Conservation (phyloP, 2,113 vertebrate species). For the Nansenia antarctica region DNA sequence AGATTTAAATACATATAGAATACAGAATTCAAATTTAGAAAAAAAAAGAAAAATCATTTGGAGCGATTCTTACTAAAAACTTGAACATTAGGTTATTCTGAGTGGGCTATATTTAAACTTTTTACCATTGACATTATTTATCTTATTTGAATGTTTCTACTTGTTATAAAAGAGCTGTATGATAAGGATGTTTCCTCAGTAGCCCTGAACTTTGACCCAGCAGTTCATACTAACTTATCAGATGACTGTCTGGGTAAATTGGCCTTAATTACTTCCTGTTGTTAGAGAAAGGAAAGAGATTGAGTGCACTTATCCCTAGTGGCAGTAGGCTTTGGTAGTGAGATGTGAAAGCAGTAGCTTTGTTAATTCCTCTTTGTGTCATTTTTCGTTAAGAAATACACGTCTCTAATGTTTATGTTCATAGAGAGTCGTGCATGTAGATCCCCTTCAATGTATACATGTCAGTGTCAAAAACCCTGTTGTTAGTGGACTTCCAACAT, state of each 20-base stretch:
- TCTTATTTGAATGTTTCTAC: no score
- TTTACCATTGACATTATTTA: neutral
- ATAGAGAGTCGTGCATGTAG: neutral
- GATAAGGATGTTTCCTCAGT: slow-evolving; percentile 73
- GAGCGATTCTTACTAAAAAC: no score
- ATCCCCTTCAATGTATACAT: neutral
- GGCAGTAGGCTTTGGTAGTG: slow-evolving; percentile 22
- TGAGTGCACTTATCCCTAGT: slow-evolving; percentile 30
- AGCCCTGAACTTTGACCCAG: slow-evolving; percentile 77
- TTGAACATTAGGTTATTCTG: no score
- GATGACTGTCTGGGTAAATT: slow-evolving; percentile 87
- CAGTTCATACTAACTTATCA: slow-evolving; percentile 78
- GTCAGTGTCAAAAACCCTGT: neutral
- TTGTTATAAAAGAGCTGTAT: slow-evolving; percentile 47
- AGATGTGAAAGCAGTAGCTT: slow-evolving; percentile 15
- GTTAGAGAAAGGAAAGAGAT: slow-evolving; percentile 76
- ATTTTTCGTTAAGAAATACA: slow-evolving; percentile 17
- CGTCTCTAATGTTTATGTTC: neutral
- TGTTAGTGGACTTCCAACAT: neutral
- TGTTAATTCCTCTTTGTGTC: slow-evolving; percentile 8
- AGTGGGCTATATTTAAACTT: neutral
- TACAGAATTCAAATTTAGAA: no score
- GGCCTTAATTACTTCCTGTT: slow-evolving; percentile 85
- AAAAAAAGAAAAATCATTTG: no score
- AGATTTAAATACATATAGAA: no score